Conservation (phyloP, 2,888 invertebrate species). For the Drosophila prostipennis region DNA sequence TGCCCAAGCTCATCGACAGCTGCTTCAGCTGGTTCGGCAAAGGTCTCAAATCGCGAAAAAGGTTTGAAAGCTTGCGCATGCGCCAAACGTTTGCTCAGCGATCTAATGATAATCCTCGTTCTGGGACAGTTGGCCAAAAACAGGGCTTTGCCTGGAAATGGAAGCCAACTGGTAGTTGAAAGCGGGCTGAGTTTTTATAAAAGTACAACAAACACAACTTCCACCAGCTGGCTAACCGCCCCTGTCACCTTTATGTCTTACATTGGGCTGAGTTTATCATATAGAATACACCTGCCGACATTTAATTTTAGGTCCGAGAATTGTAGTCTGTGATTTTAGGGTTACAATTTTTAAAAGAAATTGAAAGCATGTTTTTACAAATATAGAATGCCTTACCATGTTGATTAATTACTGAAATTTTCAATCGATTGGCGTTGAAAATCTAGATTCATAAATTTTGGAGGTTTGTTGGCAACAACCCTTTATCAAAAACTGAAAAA, state of each 20-base stretch:
- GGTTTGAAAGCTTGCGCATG: constrained; percentile 77
- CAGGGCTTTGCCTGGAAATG: constrained; percentile 17
- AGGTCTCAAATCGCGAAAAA: constrained; percentile 76
- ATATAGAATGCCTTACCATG: no score
- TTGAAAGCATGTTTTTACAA: no score
- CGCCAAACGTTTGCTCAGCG: constrained; percentile 68
- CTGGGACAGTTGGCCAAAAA: constrained; percentile 29
- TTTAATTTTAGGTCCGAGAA: no score
- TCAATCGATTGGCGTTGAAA: no score
- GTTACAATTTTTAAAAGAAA: no score
- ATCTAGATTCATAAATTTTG: no score
- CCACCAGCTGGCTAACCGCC: constrained; percentile 1
- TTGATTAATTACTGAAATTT: no score
- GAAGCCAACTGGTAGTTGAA: constrained; percentile 32
- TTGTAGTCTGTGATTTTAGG: no score
- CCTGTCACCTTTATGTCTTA: no score
- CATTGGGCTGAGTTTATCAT: neutral
- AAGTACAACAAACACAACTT: neutral
- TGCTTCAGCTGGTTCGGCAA: constrained; percentile 21
- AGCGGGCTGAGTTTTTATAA: neutral
- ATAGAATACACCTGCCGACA: neutral
- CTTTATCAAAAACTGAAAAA: no score
- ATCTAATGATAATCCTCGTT: constrained; percentile 23
- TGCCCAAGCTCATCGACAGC: constrained; percentile 44
- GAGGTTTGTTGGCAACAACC: no score